Base-by-base conservation (phyloP, 1,140 invertebrate species). In the Halictus rubicundus region DNA sequence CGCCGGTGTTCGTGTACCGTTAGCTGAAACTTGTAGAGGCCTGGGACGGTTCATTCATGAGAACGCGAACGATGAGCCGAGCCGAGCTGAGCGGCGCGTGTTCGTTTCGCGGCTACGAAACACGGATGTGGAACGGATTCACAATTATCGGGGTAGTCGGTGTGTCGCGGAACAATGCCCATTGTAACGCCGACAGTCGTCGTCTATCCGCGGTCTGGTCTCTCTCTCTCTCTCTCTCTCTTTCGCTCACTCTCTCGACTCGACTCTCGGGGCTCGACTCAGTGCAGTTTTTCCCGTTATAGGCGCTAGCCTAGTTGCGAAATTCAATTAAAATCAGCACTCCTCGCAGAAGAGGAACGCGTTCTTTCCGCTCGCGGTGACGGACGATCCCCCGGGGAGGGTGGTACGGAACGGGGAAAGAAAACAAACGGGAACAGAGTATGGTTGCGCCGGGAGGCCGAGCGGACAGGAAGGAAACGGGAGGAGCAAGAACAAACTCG, bases 281-380 rank as follows among this genome's bases (percentile, higher is more conserved):
- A 1, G 0, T 3, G n/a, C 49, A 32, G 83, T 85, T 87, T 89
- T 89, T 90, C 86, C 90, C 84, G 88, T 91, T 91, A 88, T 63
- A 77, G 87, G 85, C 72, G 89, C 86, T 92, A 92, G 89, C 91
- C 91, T 89, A 92, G 86, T 93, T 92, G 88, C 84, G 73, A 89
- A 90, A 91, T 91, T 92, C 91, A 91, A 92, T 92, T 92, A 91
- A 92, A 87, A 92, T 88, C 90, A 91, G 90, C 86, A 83, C 83
- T 52, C 14, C 49, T 21, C 49, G 49, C 1, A 21, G 42, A 3
- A 46, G 42, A 9, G 42, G 42, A 14, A 16, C 49, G 49, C 42
- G 49, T 52, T 52, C 49, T 16, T 19, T 52, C 49, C 49, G 49
- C 73, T 52, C 73, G 19, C 49, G 49, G 49, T 76, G 52, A 76